Evolutionary conservation across 2,888 invertebrate species (phyloP).

Genomic region (Leptinotarsa tumamoca): DNA sequence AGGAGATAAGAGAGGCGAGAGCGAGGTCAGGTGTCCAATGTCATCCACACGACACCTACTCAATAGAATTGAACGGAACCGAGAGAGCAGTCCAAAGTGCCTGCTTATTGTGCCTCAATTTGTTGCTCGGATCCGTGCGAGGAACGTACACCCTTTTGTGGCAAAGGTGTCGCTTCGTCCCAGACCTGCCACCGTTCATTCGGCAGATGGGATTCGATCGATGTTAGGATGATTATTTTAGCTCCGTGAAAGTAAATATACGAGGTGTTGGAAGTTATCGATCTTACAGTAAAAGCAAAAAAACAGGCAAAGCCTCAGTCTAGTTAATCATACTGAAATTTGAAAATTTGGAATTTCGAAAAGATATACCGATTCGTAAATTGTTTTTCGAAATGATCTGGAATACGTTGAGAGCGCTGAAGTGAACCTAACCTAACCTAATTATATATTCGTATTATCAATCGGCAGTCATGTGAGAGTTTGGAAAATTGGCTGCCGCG

Average conservation of each 20-base stretch:
- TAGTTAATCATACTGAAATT: too few relatives aligned
- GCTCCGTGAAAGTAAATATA: neutral
- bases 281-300: neutral
- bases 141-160: slow-evolving; percentile 53
- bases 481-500: too few relatives aligned
- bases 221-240: neutral
- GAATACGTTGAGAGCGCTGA: too few relatives aligned
- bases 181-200: slow-evolving; percentile 36
- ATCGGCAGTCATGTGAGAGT: too few relatives aligned
- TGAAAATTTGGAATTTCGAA: too few relatives aligned
- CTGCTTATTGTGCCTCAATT: slow-evolving; percentile 59
- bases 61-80: slow-evolving; percentile 50
- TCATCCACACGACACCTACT: slow-evolving; percentile 57
- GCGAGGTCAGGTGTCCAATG: slow-evolving; percentile 56
- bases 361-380: too few relatives aligned
- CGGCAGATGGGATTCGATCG: slow-evolving; percentile 8
- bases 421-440: too few relatives aligned
- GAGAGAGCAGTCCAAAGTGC: slow-evolving; percentile 54
- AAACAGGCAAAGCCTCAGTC: too few relatives aligned
- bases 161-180: slow-evolving; percentile 47
- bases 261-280: neutral
- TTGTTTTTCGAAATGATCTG: too few relatives aligned
- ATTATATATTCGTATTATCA: too few relatives aligned
- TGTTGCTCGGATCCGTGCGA: slow-evolving; percentile 53
- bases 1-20: slow-evolving; percentile 20